Evolutionary conservation across 2,888 invertebrate species (phyloP), one percentile per base, ranked within the genome.

Genomic region (Melanchra persicariae): DNA sequence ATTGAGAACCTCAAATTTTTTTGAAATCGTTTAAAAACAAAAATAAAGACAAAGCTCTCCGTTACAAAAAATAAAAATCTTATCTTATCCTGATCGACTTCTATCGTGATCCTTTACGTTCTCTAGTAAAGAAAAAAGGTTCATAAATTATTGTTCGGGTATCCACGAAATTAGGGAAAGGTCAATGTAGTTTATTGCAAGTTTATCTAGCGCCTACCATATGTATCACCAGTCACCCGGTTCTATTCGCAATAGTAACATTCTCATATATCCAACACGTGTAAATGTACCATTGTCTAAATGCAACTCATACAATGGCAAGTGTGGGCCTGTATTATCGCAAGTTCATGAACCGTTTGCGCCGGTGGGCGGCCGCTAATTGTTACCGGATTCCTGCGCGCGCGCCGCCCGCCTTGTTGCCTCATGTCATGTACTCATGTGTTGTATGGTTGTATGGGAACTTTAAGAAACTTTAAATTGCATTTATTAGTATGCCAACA

Each of bases 371-470:
- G 91, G 86, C 70, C 67, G 85, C 83, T 92, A 91, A 92, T 91
- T 87, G 89, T 88, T 92, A 85, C 93, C 94, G 94, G 93, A 94
- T 94, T 93, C 94, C 91, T 84, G 82, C 85, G 67, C 65, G 8
- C 70, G 78, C 83, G 84, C 82, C 82, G 76, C 70, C 69, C 62
- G 75, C 64, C 83, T 70, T 55, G 34, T 76, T 49, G 65, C 37
- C 34, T 49, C 52, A 34, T 77, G 7, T 65, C 26, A 4, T 26
- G 57, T 49, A 52, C 52, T 52, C 19, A n/a, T 61, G 10, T 57
- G 4, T 61, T 52, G 40, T 22, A 3, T 65, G 37, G 4, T 61
- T 52, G 40, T 22, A 3, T 65, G 37, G 10, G n/a, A 51, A 47
- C 34, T 22, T 43, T 24, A 24, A 24, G 51, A 1, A 61, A 15